These are phyloP conservation scores for Myocastor coypus DNA, from an alignment of 2,113 vertebrate species.

Conservation along the genomic window DNA sequence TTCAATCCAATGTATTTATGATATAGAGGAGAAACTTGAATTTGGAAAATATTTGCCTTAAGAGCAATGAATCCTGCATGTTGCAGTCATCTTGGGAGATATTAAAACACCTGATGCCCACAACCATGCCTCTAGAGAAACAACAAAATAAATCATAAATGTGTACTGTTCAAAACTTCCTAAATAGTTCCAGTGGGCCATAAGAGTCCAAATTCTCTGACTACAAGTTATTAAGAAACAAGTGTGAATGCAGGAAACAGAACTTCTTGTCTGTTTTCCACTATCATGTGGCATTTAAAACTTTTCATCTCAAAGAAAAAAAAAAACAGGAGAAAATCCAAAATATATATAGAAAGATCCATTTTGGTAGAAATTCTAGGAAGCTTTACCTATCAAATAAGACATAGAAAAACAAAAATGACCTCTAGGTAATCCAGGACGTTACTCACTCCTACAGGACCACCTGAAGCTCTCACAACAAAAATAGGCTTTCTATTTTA, in stretches of 20 bases:
- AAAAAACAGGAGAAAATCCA: background rate
- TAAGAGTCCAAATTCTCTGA: background rate
- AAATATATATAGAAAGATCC: background rate
- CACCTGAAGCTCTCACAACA: constrained; percentile 15
- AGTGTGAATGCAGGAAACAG: background rate
- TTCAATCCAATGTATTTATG: background rate
- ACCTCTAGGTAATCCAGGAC: background rate
- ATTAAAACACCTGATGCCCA: background rate
- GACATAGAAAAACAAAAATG: constrained; percentile 50
- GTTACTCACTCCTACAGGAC: background rate
- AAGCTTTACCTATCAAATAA: constrained; percentile 21
- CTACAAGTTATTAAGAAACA: constrained; percentile 37
- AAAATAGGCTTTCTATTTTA: constrained; percentile 59
- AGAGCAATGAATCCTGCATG: background rate
- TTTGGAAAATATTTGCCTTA: background rate
- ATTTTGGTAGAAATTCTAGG: constrained; percentile 15
- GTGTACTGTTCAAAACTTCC: background rate
- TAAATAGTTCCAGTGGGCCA: background rate
- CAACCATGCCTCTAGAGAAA: background rate
- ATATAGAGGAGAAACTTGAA: background rate
- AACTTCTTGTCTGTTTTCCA: background rate
- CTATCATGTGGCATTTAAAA: background rate
- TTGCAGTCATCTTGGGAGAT: background rate
- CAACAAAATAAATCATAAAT: background rate
- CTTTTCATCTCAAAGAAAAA: constrained; percentile 8